Base-by-base conservation (phyloP, 2,113 vertebrate species). In the Phyllostomus discolor region DNA sequence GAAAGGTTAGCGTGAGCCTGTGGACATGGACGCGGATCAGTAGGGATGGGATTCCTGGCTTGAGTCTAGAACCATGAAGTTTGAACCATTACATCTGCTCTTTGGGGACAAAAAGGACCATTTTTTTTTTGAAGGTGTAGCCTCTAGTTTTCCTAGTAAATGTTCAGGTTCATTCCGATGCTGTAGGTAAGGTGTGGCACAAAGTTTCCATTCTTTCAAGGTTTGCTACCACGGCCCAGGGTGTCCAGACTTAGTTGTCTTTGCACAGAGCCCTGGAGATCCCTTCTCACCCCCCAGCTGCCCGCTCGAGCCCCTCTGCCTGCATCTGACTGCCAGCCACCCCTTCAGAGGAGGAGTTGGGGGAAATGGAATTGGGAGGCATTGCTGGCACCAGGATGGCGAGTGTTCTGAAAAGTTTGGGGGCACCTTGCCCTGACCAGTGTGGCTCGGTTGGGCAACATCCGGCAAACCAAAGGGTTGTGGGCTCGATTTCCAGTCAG, bases 21-120 rank as follows among this genome's bases (percentile, higher is more conserved):
- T 24, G 62, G 22, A 7, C 2, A 0, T 31, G 4, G 24, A 20
- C 59, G 10, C 26, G 38, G 67, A 33, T 38, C 57, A 11, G 0
- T 10, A 33, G 19, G 22, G 28, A 17, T 10, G 22, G 50, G 48
- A 41, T 31, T 72, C 31, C 46, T 73, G 64, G 64, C 31, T 48
- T 5, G 3, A 85, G 31, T 46, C 33, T 57, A 10, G 28, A 91
- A 2, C 41, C 38, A 5, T 33, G 62, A 75, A 1, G 5, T 73
- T 73, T 59, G 73, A 73, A 67, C 48, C 43, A 35, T 84, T 48
- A 20, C 15, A 43, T 88, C 52, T 88, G 80, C 31, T 41, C 54
- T 75, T 11, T 6, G 1, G 19, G 67, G 31, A 38, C 22, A 26
- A n/a, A n/a, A 62, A 35, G 50, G 5, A 38, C 10, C 10, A 1